phyloP scores from a whole-genome alignment of 2,113 vertebrate genomes.

The Ictidomys tridecemlineatus region DNA sequence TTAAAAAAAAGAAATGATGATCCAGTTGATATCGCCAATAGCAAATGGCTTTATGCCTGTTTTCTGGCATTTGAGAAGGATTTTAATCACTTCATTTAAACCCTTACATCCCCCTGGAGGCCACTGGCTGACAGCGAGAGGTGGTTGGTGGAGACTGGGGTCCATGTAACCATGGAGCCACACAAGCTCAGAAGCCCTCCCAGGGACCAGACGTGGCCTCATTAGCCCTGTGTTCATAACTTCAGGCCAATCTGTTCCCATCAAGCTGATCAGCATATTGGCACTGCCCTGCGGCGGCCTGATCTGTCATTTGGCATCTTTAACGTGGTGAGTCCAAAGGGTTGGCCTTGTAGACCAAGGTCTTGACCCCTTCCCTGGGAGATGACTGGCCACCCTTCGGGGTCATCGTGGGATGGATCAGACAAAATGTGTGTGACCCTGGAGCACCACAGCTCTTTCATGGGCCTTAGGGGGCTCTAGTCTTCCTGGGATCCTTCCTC shows the following conservation, averaged over 20 bases:
- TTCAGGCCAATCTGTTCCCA: background rate
- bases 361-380: background rate
- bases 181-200: background rate
- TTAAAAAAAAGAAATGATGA: background rate
- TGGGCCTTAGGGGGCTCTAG: background rate
- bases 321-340: background rate
- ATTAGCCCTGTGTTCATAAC: background rate
- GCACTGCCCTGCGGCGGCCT: background rate
- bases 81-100: background rate
- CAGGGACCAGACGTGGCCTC: background rate
- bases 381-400: background rate
- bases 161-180: background rate
- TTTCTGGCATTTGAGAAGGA: background rate
- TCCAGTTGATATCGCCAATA: background rate
- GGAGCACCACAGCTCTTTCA: accelerated
- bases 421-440: accelerated
- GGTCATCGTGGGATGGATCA: accelerated
- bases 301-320: background rate
- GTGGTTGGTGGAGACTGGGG: background rate
- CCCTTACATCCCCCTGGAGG: background rate
- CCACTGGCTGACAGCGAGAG: background rate
- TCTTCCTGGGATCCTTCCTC: background rate
- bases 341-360: background rate
- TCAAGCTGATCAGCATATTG: background rate
- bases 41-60: background rate